These are phyloP conservation scores for Platorchestia sp. DNA, from an alignment of 1,140 invertebrate species.

Conservation along the genomic window DNA sequence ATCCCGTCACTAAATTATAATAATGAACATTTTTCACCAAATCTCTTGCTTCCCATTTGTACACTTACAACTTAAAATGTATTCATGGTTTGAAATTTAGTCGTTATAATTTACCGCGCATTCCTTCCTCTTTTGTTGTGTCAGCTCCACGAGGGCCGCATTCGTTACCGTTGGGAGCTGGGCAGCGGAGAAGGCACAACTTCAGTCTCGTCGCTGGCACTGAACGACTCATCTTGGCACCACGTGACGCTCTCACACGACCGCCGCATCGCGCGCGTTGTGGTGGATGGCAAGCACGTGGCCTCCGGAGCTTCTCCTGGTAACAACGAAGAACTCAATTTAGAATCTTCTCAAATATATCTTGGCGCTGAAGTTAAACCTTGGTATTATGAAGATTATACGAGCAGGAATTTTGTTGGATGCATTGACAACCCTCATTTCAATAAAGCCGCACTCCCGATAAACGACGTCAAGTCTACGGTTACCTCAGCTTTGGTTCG, in stretches of 20 bases:
- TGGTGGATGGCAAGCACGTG: conserved; percentile 83
- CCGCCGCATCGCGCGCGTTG: conserved; percentile 82
- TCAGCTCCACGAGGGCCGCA: conserved; percentile 78
- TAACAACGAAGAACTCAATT: conserved; percentile 85
- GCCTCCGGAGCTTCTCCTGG: conserved; percentile 86
- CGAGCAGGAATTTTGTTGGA: conserved; percentile 78
- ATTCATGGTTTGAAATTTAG: background rate
- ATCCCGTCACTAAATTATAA: too few species aligned
- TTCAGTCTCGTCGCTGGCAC: conserved; percentile 79
- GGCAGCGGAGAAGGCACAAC: conserved; percentile 91
- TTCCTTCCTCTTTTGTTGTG: conserved; percentile 71
- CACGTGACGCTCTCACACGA: conserved; percentile 85
- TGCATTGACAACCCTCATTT: conserved; percentile 92
- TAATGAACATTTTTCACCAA: too few species aligned
- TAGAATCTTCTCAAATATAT: conserved; percentile 86
- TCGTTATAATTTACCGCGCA: background rate
- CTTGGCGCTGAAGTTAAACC: conserved; percentile 85
- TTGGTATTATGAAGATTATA: conserved; percentile 61
- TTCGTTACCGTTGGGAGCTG: conserved; percentile 91
- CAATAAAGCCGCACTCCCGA: conserved; percentile 81
- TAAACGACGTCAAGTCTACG: conserved; percentile 78
- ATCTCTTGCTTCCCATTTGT: too few species aligned
- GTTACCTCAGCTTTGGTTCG: conserved; percentile 75
- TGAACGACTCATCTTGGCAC: conserved; percentile 93
- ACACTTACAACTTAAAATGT: background rate